A percentile compares a stretch with the other conserved stretches of the same genome.
Conservation (phyloP, 30 jellyfish, hydroid and myxozoan species). For the Nemopilema nomurai region DNA sequence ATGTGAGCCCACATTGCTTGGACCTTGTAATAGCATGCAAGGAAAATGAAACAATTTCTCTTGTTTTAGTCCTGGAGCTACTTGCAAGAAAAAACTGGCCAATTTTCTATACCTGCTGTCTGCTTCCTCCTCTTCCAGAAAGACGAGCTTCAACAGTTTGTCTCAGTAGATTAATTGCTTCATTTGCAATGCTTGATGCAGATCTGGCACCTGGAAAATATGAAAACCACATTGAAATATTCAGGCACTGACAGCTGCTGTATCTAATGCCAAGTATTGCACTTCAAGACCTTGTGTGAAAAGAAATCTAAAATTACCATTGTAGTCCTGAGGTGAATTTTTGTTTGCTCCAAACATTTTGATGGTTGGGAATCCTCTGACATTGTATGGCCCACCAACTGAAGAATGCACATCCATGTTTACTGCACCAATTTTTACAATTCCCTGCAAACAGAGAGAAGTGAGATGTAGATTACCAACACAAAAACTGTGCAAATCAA, state of each 20-base stretch:
- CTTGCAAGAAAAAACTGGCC: not conserved
- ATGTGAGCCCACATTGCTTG: too few relatives aligned
- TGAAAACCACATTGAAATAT: too few relatives aligned
- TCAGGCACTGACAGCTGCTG: too few relatives aligned
- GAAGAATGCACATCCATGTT: slow-evolving; percentile 94
- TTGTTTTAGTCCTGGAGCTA: not conserved
- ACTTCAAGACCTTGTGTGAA: not conserved
- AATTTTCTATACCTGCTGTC: slow-evolving; percentile 20
- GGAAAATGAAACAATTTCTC: not conserved
- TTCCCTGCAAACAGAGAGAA: slow-evolving; percentile 44
- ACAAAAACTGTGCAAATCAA: too few relatives aligned
- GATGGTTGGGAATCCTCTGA: slow-evolving; percentile 95
- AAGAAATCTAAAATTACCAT: slow-evolving; percentile 49
- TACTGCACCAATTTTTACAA: slow-evolving; percentile 95
- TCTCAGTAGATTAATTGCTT: slow-evolving; percentile 55
- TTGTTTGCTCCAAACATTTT: slow-evolving; percentile 82
- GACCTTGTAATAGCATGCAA: too few relatives aligned
- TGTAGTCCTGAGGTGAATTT: slow-evolving; percentile 86
- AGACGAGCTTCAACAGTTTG: slow-evolving; percentile 73
- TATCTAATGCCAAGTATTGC: slow-evolving; percentile 1
- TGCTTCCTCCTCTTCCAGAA: slow-evolving; percentile 83
- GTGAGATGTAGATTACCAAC: too few relatives aligned
- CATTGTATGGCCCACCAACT: slow-evolving; percentile 94
- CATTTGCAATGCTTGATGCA: slow-evolving; percentile 81
- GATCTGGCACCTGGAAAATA: slow-evolving; percentile 77